Base-by-base conservation (phyloP, 1,140 invertebrate species). In the Bicyclus anynana region DNA sequence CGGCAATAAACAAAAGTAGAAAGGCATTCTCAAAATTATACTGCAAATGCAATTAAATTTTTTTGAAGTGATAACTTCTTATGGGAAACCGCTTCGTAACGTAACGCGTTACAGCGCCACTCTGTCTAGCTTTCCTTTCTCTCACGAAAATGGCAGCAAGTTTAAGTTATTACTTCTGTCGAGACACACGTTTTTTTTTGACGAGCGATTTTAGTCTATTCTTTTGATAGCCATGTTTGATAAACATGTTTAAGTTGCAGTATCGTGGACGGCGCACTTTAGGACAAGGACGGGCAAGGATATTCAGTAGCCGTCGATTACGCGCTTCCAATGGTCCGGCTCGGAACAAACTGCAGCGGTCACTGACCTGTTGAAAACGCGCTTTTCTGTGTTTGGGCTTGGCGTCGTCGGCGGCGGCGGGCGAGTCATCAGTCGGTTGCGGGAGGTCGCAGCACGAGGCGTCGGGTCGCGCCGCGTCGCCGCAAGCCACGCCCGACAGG, bases 361-460 rank as follows among this genome's bases (percentile, higher is more conserved):
- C 54, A 75, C 69, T 86, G 72, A 94, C 93, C 91, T 95, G 94
- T 90, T 95, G 94, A 86, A 96, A 95, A 64, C 95, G 92, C 62
- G 95, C 95, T 90, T 95, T 96, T 65, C 94, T 93, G 78, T 96
- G 94, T 89, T 95, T 96, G 59, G 94, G 94, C 78, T 81, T 85
- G 70, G 76, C 56, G 62, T 87, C 84, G 69, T 87, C 66, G 48
- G 61, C 53, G 56, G 65, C 56, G 52, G 69, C 54, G 44, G 67
- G 62, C 40, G 69, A 58, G 21, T 83, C 80, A 26, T 84, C 79
- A 5, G 66, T 56, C 33, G 50, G 67, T 54, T 71, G 73, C 35
- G 72, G 67, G 42, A 74, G 59, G 54, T 67, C 77, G 62, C 67
- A 65, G 48, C 77, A 72, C 9, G 80, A 74, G 38, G 72, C 74